Percentiles rank a stretch among this genome's conserved stretches.
Evolutionary conservation across 2,113 vertebrate genomes (phyloP).

Genomic region (Corythoichthys intestinalis): DNA sequence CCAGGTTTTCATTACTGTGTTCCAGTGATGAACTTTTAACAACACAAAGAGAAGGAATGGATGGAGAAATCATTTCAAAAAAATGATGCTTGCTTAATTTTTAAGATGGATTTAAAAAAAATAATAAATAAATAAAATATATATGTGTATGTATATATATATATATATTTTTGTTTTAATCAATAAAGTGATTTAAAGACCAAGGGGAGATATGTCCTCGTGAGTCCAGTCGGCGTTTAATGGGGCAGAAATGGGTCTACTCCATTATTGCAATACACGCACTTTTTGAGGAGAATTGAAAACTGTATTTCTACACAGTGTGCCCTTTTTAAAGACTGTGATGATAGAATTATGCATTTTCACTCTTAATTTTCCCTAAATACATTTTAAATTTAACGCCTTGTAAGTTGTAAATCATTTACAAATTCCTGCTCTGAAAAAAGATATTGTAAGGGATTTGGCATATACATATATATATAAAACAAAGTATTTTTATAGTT

Average conservation of each 20-base stretch:
- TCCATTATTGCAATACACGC: not conserved
- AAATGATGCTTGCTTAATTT: slow-evolving; percentile 6
- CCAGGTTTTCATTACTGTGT: slow-evolving; percentile 7
- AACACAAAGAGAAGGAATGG: slow-evolving; percentile 16
- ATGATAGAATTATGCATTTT: not conserved
- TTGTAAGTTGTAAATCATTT: not conserved
- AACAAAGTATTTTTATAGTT: not conserved
- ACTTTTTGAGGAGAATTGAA: not conserved
- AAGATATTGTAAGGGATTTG: slow-evolving; percentile 15
- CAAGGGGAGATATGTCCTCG: not conserved
- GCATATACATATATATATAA: not conserved
- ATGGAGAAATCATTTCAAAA: slow-evolving; percentile 1
- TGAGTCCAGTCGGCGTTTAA: slow-evolving; percentile 14
- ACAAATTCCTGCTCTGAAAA: not conserved
- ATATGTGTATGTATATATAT: too few relatives aligned
- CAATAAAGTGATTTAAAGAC: not conserved
- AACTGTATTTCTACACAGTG: not conserved
- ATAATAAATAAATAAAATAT: not conserved
- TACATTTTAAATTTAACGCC: too few relatives aligned
- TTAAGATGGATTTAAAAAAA: slow-evolving; percentile 2
- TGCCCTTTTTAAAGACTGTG: not conserved
- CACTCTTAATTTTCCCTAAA: not conserved
- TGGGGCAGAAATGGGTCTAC: slow-evolving; percentile 13
- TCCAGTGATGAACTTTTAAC: slow-evolving; percentile 27
- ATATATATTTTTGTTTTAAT: not conserved